Base-by-base conservation (phyloP, 2,797 vertebrate genomes). In the Paratrypauchen microcephalus region DNA sequence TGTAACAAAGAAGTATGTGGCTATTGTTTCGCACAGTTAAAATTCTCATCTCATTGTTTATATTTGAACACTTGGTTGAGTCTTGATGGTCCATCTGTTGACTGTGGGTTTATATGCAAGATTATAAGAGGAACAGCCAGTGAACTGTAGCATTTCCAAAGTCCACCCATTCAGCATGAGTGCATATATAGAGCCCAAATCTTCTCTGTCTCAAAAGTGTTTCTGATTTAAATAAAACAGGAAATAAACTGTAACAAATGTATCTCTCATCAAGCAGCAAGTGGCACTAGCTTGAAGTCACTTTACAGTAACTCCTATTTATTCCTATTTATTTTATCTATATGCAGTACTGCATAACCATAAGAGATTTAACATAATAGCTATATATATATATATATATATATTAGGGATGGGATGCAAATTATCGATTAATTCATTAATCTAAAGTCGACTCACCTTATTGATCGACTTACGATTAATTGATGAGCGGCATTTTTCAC, bases 11-110 rank as follows among this genome's bases (percentile, higher is more conserved):
- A 59, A 59, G 16, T 60, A 36, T 60, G 58, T 36, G 58, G 28
- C 28, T 36, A 36, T 60, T 60, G 58, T 60, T 60, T 60, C 30
- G 30, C 58, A 36, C 28, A 19, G 28, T 56, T 56, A 60, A 32
- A n/a, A 60, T 60, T 60, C 28, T 32, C 58, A 11, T 32, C 58
- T 60, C 58, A 36, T 60, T 60, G 58, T 60, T 32, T 60, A 60
- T 63, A 63, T 63, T 45, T 63, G 36, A 63, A 63, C 60, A 63
- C 21, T 62, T 12, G 12, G 32, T 62, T 11, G 19, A 39, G 59
- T 23, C 59, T 39, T 45, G 12, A 45, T 63, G 60, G 60, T 63
- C 60, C 60, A 63, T 63, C 60, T 63, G 60, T 63, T 45, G 60
- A 45, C 39, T 45, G 36, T 63, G 60, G n/a, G 21, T 63, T 24